Evolutionary conservation across 2,888 invertebrate species (phyloP).

Genomic region (Apoda limacodes): DNA sequence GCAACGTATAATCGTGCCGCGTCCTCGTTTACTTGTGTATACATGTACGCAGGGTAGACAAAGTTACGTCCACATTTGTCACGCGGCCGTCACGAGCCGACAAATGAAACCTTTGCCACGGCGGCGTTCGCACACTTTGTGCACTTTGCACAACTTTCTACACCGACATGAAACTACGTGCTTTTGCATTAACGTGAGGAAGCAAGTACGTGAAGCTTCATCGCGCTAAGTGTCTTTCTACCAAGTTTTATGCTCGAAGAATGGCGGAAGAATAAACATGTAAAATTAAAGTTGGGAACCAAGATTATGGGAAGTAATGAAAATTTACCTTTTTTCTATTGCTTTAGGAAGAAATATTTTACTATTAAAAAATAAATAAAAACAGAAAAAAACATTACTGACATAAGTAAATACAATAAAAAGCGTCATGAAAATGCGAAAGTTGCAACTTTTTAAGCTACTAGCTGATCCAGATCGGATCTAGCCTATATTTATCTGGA

Average conservation of each 20-base stretch:
- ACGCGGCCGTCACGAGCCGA: constrained; percentile 64
- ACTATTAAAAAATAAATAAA: too few species aligned
- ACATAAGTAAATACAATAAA: too few species aligned
- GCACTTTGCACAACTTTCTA: constrained; percentile 65
- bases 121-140: constrained; percentile 61
- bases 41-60: constrained; percentile 30
- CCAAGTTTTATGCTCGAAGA: constrained; percentile 57
- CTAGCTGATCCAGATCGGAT: too few species aligned
- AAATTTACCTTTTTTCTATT: too few species aligned
- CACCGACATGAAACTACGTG: constrained; percentile 62
- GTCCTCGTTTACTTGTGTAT: constrained; percentile 33
- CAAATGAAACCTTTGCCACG: constrained; percentile 68
- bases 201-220: constrained; percentile 49
- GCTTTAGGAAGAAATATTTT: too few species aligned
- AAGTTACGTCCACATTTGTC: constrained; percentile 66
- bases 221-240: constrained; percentile 50
- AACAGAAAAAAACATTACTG: too few species aligned
- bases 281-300: constrained; percentile 27
- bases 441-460: too few species aligned
- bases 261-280: constrained; percentile 57
- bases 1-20: constrained; percentile 47
- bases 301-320: too few species aligned
- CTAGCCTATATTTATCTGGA: too few species aligned
- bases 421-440: too few species aligned
- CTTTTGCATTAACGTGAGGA: constrained; percentile 61